Percentiles rank a stretch among this genome's conserved stretches.
Conservation (phyloP, 2,113 vertebrate genomes). For the Aythya baeri region DNA sequence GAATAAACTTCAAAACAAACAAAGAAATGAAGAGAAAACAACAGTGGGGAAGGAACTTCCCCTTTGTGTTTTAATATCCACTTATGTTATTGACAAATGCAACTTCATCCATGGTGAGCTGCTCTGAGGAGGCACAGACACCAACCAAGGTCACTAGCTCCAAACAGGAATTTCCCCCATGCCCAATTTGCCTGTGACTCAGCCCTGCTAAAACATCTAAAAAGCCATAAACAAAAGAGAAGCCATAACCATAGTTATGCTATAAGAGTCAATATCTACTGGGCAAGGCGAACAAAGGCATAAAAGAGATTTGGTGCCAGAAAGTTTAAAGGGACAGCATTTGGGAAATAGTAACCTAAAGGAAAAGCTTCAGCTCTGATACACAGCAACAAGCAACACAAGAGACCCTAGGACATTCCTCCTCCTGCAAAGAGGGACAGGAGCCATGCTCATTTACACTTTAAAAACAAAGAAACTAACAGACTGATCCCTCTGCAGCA, state of each 20-base stretch:
- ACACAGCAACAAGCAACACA: not conserved
- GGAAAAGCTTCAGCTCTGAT: not conserved
- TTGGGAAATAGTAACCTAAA: not conserved
- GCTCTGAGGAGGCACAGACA: not conserved
- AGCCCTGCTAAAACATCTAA: not conserved
- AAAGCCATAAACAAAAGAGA: not conserved
- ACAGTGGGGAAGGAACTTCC: not conserved
- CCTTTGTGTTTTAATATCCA: slow-evolving; percentile 2
- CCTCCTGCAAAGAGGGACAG: not conserved
- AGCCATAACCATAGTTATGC: not conserved
- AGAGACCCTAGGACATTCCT: not conserved
- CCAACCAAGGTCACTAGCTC: not conserved
- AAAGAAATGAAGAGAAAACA: slow-evolving; percentile 14
- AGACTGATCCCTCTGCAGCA: not conserved
- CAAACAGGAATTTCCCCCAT: not conserved
- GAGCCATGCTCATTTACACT: not conserved
- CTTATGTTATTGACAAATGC: slow-evolving; percentile 40
- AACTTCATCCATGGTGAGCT: not conserved
- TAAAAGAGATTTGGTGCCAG: not conserved
- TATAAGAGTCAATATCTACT: not conserved
- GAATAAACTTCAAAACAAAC: slow-evolving; percentile 40
- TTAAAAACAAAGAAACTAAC: not conserved
- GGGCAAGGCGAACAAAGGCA: not conserved
- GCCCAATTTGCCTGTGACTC: not conserved
- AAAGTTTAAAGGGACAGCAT: slow-evolving; percentile 24